Conservation (phyloP, 2,797 vertebrate species). For the Selene dorsalis region DNA sequence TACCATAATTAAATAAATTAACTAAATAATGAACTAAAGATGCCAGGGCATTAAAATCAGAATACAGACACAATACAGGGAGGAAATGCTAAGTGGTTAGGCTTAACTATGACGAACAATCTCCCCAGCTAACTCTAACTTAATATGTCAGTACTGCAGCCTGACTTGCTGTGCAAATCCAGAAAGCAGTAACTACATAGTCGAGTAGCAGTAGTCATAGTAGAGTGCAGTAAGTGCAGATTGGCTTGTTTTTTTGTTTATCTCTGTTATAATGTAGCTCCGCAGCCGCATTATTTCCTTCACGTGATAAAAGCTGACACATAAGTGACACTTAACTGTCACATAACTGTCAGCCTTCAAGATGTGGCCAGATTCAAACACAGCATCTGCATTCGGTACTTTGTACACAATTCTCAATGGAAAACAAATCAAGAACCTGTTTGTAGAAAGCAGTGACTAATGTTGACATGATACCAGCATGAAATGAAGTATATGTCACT, state of each 20-base stretch:
- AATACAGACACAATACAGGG: too few species aligned
- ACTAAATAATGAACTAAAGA: neutral
- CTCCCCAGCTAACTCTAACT: too few species aligned
- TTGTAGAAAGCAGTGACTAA: neutral
- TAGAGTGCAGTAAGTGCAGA: too few species aligned
- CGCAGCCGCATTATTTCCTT: neutral
- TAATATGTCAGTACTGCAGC: too few species aligned
- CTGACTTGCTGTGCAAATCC: too few species aligned
- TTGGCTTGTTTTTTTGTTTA: neutral
- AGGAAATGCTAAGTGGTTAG: too few species aligned
- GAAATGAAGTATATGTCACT: neutral
- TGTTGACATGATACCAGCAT: neutral
- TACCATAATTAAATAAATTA: neutral
- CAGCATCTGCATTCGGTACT: conserved; percentile 6
- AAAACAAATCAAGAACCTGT: neutral
- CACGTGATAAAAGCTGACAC: neutral
- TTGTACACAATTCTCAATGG: neutral
- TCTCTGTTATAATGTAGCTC: neutral
- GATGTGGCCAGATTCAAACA: conserved; percentile 33
- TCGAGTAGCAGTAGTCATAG: too few species aligned
- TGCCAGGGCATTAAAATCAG: too few species aligned
- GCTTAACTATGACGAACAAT: too few species aligned
- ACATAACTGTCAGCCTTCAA: conserved; percentile 13
- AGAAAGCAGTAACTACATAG: too few species aligned
- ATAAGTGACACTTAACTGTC: conserved; percentile 2